Conservation (phyloP, 1,140 invertebrate genomes). For the Brachystomella parvula region DNA sequence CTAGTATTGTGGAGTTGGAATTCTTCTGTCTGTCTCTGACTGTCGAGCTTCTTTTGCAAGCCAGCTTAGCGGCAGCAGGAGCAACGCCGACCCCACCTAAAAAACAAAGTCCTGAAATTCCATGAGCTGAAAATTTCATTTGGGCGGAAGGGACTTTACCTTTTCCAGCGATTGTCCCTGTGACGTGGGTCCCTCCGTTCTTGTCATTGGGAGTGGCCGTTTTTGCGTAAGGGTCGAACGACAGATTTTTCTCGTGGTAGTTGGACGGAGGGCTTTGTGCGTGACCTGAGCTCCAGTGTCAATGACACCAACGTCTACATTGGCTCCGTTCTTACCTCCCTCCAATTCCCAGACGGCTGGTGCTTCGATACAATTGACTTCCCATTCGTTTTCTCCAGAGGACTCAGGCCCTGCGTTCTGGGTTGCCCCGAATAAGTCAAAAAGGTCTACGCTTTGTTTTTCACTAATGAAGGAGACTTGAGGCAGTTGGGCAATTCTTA, state of each 20-base stretch:
- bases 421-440: background rate
- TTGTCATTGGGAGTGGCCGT: background rate
- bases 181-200: slow-evolving; percentile 6
- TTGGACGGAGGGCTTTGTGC: slow-evolving; percentile 3
- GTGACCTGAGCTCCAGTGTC: slow-evolving; percentile 8
- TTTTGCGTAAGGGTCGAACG: background rate
- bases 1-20: no score
- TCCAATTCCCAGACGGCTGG: slow-evolving; percentile 3
- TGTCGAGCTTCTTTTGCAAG: slow-evolving; percentile 8
- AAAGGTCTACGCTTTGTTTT: background rate
- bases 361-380: background rate
- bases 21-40: no score
- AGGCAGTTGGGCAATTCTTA: background rate
- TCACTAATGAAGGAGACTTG: background rate
- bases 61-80: slow-evolving; percentile 7
- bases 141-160: background rate
- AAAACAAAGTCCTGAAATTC: no score
- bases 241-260: background rate
- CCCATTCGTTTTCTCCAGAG: slow-evolving; percentile 12
- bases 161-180: slow-evolving; percentile 13
- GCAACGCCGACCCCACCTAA: slow-evolving; percentile 15
- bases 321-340: slow-evolving; percentile 12
- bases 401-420: background rate
- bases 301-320: background rate
- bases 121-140: background rate